These are phyloP conservation scores for Plecturocebus donacophilus DNA, from an alignment of 2,113 vertebrate species.

Conservation along the genomic window DNA sequence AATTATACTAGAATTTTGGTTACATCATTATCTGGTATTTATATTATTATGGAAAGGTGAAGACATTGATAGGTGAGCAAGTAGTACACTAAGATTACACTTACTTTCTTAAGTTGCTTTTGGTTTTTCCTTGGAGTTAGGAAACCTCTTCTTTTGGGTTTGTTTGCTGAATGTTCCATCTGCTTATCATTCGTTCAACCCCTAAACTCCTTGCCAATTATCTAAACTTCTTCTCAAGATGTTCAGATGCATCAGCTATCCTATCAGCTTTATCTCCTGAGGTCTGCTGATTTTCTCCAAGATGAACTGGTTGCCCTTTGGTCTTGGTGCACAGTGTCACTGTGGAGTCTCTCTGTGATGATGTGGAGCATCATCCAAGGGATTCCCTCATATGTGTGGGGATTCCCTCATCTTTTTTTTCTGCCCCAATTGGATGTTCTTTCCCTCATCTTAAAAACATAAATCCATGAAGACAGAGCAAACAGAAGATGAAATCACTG, in stretches of 20 bases:
- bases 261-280: neutral
- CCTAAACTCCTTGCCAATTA: neutral
- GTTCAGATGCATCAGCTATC: neutral
- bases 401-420: no score
- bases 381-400: no score
- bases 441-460: no score
- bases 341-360: neutral
- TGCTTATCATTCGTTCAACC: neutral
- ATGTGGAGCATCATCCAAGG: no score
- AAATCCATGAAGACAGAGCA: no score
- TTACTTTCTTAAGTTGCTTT: neutral
- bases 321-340: fast-evolving
- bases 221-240: neutral
- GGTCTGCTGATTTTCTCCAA: neutral
- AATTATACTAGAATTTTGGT: neutral
- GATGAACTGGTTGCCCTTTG: neutral
- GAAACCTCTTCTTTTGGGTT: neutral
- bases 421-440: no score
- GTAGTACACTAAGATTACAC: neutral
- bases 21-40: neutral
- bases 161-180: neutral
- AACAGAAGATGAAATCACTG: no score
- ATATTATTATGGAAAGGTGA: neutral
- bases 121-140: neutral
- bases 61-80: neutral